A percentile compares a stretch with the other conserved stretches of the same genome.
phyloP scores from a whole-genome alignment of 1,140 invertebrate genomes.

The Geopemphigus sp. region DNA sequence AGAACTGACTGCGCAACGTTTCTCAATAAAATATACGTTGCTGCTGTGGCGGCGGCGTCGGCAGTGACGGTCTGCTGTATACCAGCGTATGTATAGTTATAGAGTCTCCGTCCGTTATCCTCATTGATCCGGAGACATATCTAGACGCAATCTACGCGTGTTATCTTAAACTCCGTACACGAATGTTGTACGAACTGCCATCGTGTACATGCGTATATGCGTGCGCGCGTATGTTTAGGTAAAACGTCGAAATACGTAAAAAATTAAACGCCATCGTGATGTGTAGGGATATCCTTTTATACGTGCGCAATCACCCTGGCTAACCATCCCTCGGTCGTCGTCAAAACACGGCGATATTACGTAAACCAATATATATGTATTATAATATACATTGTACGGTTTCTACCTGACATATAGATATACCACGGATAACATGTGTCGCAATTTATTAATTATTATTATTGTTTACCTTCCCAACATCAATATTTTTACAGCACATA shows the following conservation, averaged over 20 bases:
- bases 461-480: constrained; percentile 6
- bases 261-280: not conserved
- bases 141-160: constrained; percentile 32
- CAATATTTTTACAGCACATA: not conserved
- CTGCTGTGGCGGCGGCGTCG: too few relatives aligned
- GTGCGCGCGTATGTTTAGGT: not conserved
- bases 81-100: not conserved
- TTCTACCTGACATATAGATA: not conserved
- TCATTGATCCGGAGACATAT: constrained; percentile 24
- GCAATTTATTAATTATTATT: constrained; percentile 34
- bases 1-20: constrained; percentile 34
- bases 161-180: constrained; percentile 10
- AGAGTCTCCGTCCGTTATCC: not conserved
- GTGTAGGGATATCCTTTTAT: not conserved
- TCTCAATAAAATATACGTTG: constrained; percentile 17
- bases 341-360: not conserved
- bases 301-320: too few relatives aligned
- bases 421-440: not conserved
- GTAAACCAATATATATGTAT: too few relatives aligned
- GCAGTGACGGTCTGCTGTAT: too few relatives aligned
- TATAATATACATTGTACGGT: not conserved
- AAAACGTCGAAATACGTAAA: not conserved
- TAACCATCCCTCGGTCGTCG: too few relatives aligned
- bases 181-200: not conserved
- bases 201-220: too few relatives aligned